These are phyloP conservation scores for Hippoglossus hippoglossus DNA, from an alignment of 2,797 vertebrate species.

Conservation along the genomic window DNA sequence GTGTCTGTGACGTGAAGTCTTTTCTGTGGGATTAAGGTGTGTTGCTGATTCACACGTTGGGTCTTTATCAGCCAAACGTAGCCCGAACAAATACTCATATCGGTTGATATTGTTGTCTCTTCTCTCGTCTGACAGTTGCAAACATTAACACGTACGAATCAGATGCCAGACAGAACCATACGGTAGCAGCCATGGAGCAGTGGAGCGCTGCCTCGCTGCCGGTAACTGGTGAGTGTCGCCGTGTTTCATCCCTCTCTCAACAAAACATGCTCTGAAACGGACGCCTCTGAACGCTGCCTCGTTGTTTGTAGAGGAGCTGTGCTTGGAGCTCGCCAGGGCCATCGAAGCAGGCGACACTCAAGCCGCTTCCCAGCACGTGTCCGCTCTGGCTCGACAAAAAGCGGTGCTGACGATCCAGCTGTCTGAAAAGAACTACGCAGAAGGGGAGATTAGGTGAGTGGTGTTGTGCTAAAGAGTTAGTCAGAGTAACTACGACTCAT, in stretches of 20 bases:
- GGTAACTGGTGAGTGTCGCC: constrained; percentile 74
- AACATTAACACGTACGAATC: constrained; percentile 68
- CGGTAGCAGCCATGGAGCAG: constrained; percentile 60
- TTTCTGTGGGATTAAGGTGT: background rate
- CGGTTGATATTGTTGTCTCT: background rate
- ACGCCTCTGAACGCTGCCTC: background rate
- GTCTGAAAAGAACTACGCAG: constrained; percentile 83
- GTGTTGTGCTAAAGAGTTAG: background rate
- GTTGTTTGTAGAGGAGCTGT: constrained; percentile 86
- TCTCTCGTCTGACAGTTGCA: constrained; percentile 74
- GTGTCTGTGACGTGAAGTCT: background rate
- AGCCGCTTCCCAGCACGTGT: constrained; percentile 84
- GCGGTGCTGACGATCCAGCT: constrained; percentile 82
- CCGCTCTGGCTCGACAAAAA: constrained; percentile 84
- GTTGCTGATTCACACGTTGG: background rate
- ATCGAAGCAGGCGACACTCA: constrained; percentile 87
- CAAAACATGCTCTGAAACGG: constrained; percentile 15
- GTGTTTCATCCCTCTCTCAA: background rate
- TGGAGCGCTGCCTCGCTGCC: constrained; percentile 75
- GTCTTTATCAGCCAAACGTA: constrained; percentile 1
- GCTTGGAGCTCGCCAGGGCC: constrained; percentile 82
- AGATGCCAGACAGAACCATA: constrained; percentile 57
- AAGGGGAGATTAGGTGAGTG: constrained; percentile 87
- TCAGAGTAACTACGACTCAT: background rate
- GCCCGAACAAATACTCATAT: constrained; percentile 9